A percentile compares a stretch with the other conserved stretches of the same genome.
Conservation (phyloP, 2,113 vertebrate species). For the Ailuropoda melanoleuca region DNA sequence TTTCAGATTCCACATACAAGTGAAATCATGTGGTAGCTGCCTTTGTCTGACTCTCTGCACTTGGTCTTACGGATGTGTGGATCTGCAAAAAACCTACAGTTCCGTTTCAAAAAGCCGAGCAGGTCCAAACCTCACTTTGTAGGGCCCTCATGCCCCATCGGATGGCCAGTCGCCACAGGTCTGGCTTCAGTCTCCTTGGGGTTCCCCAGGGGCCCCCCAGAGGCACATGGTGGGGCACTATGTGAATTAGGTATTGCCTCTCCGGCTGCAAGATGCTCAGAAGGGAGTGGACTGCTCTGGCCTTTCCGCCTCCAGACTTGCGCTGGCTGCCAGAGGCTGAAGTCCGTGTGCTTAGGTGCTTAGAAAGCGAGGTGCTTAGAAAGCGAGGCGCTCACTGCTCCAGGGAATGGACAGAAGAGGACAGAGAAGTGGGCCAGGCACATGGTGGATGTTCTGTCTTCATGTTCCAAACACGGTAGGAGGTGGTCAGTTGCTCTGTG, state of each 20-base stretch:
- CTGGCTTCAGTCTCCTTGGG: neutral
- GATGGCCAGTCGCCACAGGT: neutral
- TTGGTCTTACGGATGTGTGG: neutral
- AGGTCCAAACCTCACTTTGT: neutral
- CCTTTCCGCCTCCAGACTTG: neutral
- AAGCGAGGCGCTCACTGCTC: neutral
- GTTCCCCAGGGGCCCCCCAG: fast-evolving
- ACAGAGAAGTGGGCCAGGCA: neutral
- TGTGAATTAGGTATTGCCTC: neutral
- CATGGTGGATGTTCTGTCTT: neutral
- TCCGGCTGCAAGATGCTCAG: neutral
- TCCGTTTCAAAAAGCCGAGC: neutral
- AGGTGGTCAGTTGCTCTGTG: too few species aligned
- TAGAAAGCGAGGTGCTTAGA: too few species aligned
- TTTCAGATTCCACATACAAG: neutral
- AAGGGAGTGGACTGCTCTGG: neutral
- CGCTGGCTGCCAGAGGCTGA: neutral
- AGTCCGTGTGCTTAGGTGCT: fast-evolving
- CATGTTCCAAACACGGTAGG: neutral
- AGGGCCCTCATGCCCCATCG: neutral
- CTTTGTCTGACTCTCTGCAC: neutral
- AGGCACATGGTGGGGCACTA: fast-evolving
- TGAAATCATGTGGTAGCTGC: neutral
- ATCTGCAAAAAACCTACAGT: neutral
- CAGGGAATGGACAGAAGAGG: neutral